phyloP scores from a whole-genome alignment of 2,797 vertebrate genomes.

The Gymnopithys bicolor region DNA sequence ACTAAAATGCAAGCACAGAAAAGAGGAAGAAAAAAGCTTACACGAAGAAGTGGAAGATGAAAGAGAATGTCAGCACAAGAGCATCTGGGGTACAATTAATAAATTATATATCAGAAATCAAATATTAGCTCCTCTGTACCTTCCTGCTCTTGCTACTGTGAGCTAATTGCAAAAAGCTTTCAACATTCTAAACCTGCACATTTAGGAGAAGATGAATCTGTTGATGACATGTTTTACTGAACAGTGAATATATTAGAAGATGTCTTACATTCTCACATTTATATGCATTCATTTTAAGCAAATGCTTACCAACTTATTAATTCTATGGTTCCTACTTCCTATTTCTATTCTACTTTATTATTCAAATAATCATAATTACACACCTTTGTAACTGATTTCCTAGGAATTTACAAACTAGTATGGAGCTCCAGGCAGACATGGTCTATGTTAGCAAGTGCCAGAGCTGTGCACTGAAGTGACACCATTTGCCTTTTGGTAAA shows the following conservation, averaged over 20 bases:
- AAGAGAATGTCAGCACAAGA: background rate
- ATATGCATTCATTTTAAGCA: background rate
- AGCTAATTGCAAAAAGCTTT: background rate
- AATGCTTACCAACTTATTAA: background rate
- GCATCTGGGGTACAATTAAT: background rate
- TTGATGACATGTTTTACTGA: background rate
- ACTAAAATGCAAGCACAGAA: background rate
- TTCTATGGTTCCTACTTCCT: background rate
- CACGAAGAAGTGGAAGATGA: background rate
- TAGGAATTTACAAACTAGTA: background rate
- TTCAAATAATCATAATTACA: background rate
- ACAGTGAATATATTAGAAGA: background rate
- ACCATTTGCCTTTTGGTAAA: background rate
- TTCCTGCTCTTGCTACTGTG: background rate
- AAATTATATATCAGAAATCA: background rate
- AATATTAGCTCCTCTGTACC: background rate
- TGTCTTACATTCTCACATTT: background rate
- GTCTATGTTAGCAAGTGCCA: background rate
- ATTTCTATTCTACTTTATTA: background rate
- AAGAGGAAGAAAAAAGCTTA: conserved; percentile 3
- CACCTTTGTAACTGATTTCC: background rate
- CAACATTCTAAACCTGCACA: background rate
- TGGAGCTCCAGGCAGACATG: background rate
- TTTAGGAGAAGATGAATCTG: background rate
- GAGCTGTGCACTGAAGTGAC: background rate